These are phyloP conservation scores for Drosophila arawakana DNA, from an alignment of 1,140 invertebrate species.

Conservation along the genomic window DNA sequence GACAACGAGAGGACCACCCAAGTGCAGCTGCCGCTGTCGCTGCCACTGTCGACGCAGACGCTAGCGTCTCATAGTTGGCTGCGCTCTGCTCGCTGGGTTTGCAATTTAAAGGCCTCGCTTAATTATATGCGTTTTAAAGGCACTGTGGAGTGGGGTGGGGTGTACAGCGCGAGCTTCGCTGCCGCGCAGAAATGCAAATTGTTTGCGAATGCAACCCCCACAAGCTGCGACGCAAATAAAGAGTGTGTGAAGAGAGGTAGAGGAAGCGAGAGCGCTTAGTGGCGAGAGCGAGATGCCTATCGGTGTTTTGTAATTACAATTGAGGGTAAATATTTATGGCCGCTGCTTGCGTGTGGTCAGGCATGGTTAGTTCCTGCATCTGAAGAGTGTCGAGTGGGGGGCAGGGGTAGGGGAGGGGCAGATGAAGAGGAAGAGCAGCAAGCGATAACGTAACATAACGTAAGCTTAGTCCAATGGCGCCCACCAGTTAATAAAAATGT, in stretches of 20 bases:
- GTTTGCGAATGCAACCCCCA: constrained; percentile 56
- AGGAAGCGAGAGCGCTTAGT: not conserved
- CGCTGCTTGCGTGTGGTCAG: constrained; percentile 66
- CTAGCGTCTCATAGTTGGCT: constrained; percentile 37
- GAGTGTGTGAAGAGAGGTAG: not conserved
- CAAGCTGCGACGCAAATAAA: not conserved
- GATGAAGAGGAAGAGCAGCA: not conserved
- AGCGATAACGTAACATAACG: constrained; percentile 34
- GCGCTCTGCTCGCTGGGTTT: constrained; percentile 58
- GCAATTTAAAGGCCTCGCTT: constrained; percentile 78
- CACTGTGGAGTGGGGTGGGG: not conserved
- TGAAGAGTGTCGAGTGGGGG: no score
- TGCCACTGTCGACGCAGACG: constrained; percentile 50
- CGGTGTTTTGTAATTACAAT: constrained; percentile 82
- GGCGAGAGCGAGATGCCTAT: constrained; percentile 74
- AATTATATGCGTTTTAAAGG: constrained; percentile 66
- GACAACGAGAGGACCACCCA: constrained; percentile 83
- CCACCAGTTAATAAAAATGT: constrained; percentile 79
- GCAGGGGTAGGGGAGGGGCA: no score
- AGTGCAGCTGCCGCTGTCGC: constrained; percentile 67
- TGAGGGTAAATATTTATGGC: constrained; percentile 77
- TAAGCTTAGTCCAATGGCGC: constrained; percentile 45
- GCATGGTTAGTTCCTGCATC: constrained; percentile 56
- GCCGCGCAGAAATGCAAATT: constrained; percentile 69
- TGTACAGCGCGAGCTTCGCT: not conserved